These are phyloP conservation scores for Heteromurus nitidus DNA, from an alignment of 2,888 invertebrate genomes.

Conservation along the genomic window DNA sequence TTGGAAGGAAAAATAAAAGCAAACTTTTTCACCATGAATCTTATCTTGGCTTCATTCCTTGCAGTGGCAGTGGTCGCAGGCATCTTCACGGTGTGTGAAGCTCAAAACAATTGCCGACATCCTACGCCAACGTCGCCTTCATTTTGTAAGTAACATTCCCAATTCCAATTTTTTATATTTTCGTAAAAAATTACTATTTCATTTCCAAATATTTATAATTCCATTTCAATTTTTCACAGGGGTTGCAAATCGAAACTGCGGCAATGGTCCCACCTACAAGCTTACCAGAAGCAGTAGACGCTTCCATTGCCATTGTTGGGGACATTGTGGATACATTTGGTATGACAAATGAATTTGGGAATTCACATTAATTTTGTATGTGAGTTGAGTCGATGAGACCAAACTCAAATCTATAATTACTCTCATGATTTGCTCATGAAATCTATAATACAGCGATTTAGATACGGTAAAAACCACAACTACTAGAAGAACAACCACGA, in stretches of 20 bases:
- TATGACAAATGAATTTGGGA: neutral
- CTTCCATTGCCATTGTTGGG: constrained; percentile 4
- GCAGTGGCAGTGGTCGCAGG: neutral
- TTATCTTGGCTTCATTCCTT: neutral
- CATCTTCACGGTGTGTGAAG: neutral
- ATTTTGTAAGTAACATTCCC: neutral
- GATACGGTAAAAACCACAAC: too few species aligned
- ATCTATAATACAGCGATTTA: too few species aligned
- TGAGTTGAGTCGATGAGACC: too few species aligned
- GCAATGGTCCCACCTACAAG: neutral
- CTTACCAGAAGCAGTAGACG: neutral
- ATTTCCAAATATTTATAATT: neutral
- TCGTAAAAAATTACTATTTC: neutral
- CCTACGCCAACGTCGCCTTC: neutral
- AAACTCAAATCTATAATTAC: too few species aligned
- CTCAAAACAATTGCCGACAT: neutral
- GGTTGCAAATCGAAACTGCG: neutral
- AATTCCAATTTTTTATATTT: neutral
- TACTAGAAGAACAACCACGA: too few species aligned
- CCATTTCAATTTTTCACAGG: neutral
- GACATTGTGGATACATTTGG: constrained; percentile 14
- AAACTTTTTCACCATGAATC: neutral
- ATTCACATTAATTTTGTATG: neutral
- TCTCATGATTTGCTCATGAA: too few species aligned
- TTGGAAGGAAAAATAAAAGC: neutral